A percentile compares a stretch with the other conserved stretches of the same genome.
Evolutionary conservation across 2,113 vertebrate genomes (phyloP).

Genomic region (Mungos mungo): DNA sequence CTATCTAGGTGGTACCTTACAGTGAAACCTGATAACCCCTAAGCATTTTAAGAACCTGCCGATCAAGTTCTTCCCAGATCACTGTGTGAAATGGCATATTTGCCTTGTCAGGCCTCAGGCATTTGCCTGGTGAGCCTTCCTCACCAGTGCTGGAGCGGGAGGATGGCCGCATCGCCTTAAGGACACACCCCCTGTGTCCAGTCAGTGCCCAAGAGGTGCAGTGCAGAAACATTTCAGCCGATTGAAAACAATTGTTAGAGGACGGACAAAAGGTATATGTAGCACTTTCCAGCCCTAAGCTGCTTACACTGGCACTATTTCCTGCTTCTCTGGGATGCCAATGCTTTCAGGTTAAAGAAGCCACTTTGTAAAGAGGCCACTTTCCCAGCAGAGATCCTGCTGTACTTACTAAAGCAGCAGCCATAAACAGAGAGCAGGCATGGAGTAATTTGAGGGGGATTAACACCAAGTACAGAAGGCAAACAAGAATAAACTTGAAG

Average conservation of each 20-base stretch:
- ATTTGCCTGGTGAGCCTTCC: not conserved
- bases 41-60: not conserved
- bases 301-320: not conserved
- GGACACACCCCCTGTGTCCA: not conserved
- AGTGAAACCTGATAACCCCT: not conserved
- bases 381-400: not conserved
- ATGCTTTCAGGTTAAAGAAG: not conserved
- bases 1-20: not conserved
- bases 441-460: not conserved
- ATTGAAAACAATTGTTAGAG: not conserved
- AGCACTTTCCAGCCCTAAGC: not conserved
- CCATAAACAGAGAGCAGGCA: not conserved
- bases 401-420: not conserved
- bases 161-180: not conserved
- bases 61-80: not conserved
- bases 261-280: not conserved
- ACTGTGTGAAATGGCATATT: not conserved
- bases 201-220: not conserved
- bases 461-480: not conserved
- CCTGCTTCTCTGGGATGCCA: not conserved
- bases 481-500: constrained; percentile 9
- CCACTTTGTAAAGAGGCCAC: not conserved
- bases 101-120: not conserved
- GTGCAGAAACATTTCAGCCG: not conserved
- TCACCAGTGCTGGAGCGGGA: not conserved